Base-by-base conservation (phyloP, 2,797 vertebrate genomes). In the Melanotaenia pygmaea region DNA sequence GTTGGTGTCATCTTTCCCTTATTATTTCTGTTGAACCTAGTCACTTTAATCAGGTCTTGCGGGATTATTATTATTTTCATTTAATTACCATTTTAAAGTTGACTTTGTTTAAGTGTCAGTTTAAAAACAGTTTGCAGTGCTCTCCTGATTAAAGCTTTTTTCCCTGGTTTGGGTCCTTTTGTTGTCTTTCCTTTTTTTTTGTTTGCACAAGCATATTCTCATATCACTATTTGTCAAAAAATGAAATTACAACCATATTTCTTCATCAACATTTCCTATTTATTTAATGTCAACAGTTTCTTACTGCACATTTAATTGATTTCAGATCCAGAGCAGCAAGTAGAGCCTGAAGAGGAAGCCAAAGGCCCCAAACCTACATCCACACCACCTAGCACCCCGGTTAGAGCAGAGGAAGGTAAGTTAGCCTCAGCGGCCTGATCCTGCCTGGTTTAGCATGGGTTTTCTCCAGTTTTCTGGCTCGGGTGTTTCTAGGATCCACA, bases 391-490 rank as follows among this genome's bases (percentile, higher is more conserved):
- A 97, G 96, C 76, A 96, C 97, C 18, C 98, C 97, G 0, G 80
- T 96, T 79, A 95, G 95, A 92, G 91, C 94, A 81, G 97, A 97
- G 76, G 97, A 98, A 96, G 98, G 98, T 99, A 97, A 28, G 97
- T 89, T 40, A 14, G 5, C 62, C 82, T 56, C 11, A 26, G 18
- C 65, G 53, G 54, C 60, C 62, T 32, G 9, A 54, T 32, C 51
- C 70, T 53, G 68, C 73, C 64, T 75, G 81, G 71, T 57, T 61
- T 59, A 77, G 90, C 92, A 93, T 92, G 91, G 81, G 68, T 87
- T 80, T 51, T 77, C 64, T 67, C 68, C 34, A 20, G 77, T 67
- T 64, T 38, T 76, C 32, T 50, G 74, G 68, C 69, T 74, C 71
- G 32, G 50, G 56, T 32, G 59, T 67, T 75, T 83, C 73, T 66